Evolutionary conservation across 1,140 invertebrate species (phyloP).

Genomic region (Brachionus manjavacas): DNA sequence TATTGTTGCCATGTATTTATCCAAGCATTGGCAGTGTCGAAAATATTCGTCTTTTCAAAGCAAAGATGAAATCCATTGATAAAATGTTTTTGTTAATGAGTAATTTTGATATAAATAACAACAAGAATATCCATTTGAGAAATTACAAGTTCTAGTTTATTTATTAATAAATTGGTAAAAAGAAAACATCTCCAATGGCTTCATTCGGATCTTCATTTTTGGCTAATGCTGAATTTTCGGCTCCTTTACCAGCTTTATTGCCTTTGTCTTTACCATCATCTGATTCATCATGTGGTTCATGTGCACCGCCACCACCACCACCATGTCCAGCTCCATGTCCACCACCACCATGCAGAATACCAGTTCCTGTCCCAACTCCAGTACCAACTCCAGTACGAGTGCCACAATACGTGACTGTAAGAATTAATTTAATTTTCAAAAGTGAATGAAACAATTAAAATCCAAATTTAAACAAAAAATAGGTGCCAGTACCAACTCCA

Average conservation of each 20-base stretch:
- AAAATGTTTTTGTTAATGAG: background rate
- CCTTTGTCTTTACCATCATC: background rate
- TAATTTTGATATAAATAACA: background rate
- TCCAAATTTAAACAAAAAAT: background rate
- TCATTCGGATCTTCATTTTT: background rate
- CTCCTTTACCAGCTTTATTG: background rate
- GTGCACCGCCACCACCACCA: too few species aligned
- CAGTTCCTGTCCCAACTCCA: background rate
- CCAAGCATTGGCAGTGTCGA: background rate
- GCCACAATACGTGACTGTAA: slow-evolving; percentile 1
- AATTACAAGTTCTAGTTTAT: background rate
- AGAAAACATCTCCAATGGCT: background rate
- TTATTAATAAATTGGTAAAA: background rate
- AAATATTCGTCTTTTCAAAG: background rate
- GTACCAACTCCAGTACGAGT: background rate
- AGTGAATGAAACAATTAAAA: too few species aligned
- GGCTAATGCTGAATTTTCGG: background rate
- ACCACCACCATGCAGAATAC: background rate
- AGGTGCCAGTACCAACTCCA: background rate
- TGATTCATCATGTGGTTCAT: background rate
- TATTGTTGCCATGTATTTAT: background rate
- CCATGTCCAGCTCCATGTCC: background rate
- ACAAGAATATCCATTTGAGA: background rate
- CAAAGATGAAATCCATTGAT: background rate
- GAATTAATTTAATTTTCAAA: background rate